Conservation (phyloP, 2,113 vertebrate species). For the Pitta sordida region DNA sequence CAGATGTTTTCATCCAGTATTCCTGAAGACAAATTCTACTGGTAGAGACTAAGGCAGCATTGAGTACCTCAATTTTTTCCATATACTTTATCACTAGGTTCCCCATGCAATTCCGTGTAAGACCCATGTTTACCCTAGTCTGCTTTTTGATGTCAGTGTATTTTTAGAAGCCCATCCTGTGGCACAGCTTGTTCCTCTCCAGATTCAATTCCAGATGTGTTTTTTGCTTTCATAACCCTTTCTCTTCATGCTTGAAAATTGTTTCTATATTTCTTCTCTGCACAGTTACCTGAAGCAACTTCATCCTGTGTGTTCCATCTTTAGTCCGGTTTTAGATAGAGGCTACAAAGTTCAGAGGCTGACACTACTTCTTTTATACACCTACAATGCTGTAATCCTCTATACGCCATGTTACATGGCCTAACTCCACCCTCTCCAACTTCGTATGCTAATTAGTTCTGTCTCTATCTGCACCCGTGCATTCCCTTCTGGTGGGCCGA, state of each 20-base stretch:
- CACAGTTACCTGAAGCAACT: background rate
- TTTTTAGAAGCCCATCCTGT: background rate
- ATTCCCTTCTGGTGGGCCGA: no score
- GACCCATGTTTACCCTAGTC: background rate
- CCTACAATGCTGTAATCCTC: no score
- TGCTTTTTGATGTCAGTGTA: background rate
- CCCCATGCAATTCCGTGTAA: accelerated
- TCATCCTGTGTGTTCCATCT: background rate
- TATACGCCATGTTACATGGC: no score
- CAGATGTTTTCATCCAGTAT: background rate
- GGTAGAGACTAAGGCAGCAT: background rate
- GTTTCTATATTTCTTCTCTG: background rate
- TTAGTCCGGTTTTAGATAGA: background rate
- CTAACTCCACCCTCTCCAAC: no score
- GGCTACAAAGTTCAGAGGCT: no score
- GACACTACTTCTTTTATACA: no score
- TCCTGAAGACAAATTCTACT: background rate
- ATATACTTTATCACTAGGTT: background rate
- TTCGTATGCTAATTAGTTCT: no score
- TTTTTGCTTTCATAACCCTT: background rate
- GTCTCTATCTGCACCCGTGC: no score
- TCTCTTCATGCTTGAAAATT: background rate
- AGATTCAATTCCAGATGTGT: background rate
- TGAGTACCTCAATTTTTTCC: background rate
- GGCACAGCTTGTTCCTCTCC: background rate